Base-by-base conservation (phyloP, 2,888 invertebrate species). In the Pseudococcus longispinus region DNA sequence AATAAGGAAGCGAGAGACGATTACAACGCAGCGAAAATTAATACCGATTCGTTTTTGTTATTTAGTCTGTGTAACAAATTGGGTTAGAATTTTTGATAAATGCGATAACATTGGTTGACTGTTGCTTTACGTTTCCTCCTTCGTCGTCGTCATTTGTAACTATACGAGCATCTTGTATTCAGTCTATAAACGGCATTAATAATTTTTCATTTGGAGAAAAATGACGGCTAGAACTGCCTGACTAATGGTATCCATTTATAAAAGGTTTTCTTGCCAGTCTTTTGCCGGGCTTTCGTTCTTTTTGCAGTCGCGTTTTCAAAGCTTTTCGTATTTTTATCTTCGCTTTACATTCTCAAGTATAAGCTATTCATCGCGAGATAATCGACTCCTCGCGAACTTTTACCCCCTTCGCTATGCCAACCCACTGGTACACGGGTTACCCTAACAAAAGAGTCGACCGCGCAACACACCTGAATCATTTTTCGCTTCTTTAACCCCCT, bases 151-250 rank as follows among this genome's bases (percentile, higher is more conserved):
- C 84, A 84, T 84, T 84, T 84, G 84, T 84, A 46, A 84, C 84
- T 60, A 51, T 51, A 42, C n/a, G 37, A 55, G 60, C 55, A 84
- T 60, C 84, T 60, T 84, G 51, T 60, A 84, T 84, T 84, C 84
- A 84, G 84, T 84, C 84, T 84, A 84, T 84, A 84, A 84, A 84
- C 84, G 84, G 84, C 84, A 84, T 84, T 84, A 84, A 84, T 84
- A 84, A 84, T 84, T 84, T 84, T 84, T 84, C 84, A 84, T 84
- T 84, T 84, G 55, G 37, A 84, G 60, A 84, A 84, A 84, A 84
- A 84, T 84, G 84, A 84, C 84, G 84, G 84, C 60, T 84, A 84
- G 84, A 84, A 84, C 84, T 84, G 84, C 32, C 20, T 84, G 84
- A 84, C 84, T 84, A 84, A 84, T 84, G 84, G 84, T 84, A 84